phyloP scores from a whole-genome alignment of 2,888 invertebrate species.

The Cryptosula pallasiana region DNA sequence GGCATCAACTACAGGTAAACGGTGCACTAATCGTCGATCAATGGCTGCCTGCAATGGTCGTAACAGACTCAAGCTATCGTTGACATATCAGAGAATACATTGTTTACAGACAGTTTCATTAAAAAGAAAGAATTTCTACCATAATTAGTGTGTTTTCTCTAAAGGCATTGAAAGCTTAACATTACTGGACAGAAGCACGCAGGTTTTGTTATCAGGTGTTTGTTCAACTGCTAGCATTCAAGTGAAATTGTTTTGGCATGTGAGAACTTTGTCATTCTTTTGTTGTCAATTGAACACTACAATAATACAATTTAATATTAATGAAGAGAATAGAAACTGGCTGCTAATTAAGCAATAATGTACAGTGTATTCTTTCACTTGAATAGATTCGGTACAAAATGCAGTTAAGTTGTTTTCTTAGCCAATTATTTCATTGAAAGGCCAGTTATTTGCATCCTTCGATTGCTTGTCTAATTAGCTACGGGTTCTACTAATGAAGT shows the following conservation, averaged over 20 bases:
- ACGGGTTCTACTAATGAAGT: neutral
- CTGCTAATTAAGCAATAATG: neutral
- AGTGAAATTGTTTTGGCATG: neutral
- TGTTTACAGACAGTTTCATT: neutral
- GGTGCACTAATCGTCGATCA: too few relatives aligned
- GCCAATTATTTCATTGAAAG: neutral
- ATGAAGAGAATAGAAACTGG: neutral
- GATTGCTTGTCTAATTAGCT: neutral
- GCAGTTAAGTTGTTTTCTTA: slow-evolving; percentile 14
- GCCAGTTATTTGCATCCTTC: neutral
- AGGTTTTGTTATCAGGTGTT: neutral
- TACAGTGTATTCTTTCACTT: neutral
- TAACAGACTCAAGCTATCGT: too few relatives aligned
- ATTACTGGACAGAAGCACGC: neutral
- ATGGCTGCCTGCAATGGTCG: too few relatives aligned
- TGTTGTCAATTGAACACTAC: slow-evolving; percentile 1
- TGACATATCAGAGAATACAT: too few relatives aligned
- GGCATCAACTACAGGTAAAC: too few relatives aligned
- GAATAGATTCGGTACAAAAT: neutral
- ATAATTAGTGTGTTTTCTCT: neutral
- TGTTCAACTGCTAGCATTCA: neutral
- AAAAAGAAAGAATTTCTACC: neutral
- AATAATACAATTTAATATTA: slow-evolving; percentile 18
- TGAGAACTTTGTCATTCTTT: neutral
- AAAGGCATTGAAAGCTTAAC: neutral